Conservation (phyloP, 2,888 invertebrate species). For the Thecophora atra region DNA sequence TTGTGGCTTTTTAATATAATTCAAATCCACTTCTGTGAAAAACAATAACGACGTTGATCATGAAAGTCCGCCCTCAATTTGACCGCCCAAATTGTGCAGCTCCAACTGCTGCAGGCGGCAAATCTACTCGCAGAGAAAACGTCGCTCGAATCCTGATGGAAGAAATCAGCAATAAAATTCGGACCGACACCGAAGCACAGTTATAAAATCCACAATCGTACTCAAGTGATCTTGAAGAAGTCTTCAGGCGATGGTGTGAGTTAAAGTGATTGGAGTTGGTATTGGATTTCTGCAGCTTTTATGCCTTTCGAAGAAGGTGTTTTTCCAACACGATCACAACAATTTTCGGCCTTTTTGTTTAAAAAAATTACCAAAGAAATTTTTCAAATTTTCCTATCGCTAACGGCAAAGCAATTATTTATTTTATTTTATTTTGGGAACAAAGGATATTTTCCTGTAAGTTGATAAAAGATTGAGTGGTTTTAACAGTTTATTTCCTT, state of each 20-base stretch:
- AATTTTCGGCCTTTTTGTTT: constrained; percentile 5
- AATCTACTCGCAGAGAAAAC: too few relatives aligned
- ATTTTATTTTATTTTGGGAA: too few relatives aligned
- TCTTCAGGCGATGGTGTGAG: neutral
- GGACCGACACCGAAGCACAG: neutral
- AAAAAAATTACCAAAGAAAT: neutral
- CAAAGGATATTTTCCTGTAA: too few relatives aligned
- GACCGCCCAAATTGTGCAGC: too few relatives aligned
- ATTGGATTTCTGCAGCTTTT: neutral
- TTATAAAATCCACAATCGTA: constrained; percentile 27
- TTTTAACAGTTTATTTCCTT: too few relatives aligned
- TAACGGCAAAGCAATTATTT: neutral
- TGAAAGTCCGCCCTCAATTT: neutral
- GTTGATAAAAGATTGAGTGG: too few relatives aligned
- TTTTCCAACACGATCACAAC: constrained; percentile 15
- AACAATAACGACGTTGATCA: neutral
- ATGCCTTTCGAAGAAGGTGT: constrained; percentile 4
- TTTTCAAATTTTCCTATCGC: neutral
- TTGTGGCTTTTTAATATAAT: neutral
- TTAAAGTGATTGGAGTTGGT: neutral
- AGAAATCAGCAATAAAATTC: neutral
- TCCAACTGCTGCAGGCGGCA: too few relatives aligned
- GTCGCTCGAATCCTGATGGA: neutral
- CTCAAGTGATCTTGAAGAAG: constrained; percentile 15
- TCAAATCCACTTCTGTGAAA: neutral